Base-by-base conservation (phyloP, 1,140 invertebrate species). In the Colletes latitarsis region DNA sequence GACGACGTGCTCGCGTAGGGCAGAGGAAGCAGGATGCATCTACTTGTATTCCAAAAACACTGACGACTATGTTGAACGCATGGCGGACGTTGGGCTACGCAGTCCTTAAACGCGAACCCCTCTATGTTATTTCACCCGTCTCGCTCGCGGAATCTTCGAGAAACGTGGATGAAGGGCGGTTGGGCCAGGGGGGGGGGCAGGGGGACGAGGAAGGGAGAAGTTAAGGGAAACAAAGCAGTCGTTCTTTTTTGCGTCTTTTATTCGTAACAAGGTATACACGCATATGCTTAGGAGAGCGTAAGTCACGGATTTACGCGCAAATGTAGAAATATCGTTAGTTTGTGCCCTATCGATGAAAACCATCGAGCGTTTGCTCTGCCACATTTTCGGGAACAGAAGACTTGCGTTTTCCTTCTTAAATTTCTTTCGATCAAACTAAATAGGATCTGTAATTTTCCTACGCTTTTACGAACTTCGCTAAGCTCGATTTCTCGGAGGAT, bases 31-130 rank as follows among this genome's bases (percentile, higher is more conserved):
- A 49, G 69, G 77, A 79, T 66, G 52, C 69, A 43, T 64, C 77
- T 30, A 73, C 60, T 73, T 14, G 62, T 60, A 41, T 41, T 71
- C 67, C 75, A 19, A 80, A 73, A 73, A 58, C 77, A 74, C 71
- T 9, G 53, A 52, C 75, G 75, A 77, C 53, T 66, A 70, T 69
- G 75, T 2, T 60, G 66, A 15, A 57, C 63, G n/a, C 62, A 58
- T 53, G 43, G 30, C 55, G 15, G 12, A 63, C 57, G 49, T 76
- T 75, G 43, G 73, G 53, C 62, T 67, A 62, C 43, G 58, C 21
- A 46, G 41, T 21, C 71, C 19, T 43, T 74, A 63, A n/a, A n/a
- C n/a, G n/a, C 41, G 41, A 14, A 6, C 4, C 4, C 1, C 43
- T 30, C 30, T 52, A 9, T 74, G 63, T 63, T 52, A 74, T 74